Conservation (phyloP, 2,797 vertebrate genomes). For the Rhinoraja longicauda region DNA sequence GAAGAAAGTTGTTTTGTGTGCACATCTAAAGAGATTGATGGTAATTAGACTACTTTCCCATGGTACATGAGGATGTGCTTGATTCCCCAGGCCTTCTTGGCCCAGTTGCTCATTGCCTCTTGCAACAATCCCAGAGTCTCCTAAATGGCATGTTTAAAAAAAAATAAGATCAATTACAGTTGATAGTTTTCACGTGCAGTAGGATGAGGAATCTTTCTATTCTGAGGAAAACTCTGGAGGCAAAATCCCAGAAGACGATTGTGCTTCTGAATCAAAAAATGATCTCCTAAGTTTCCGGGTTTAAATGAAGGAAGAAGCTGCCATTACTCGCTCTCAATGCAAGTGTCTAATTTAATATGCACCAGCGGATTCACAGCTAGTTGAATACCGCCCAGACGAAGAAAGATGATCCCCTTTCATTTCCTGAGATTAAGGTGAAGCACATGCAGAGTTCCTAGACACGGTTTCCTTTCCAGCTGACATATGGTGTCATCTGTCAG, state of each 20-base stretch:
- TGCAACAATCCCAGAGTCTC: neutral
- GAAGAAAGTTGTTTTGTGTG: too few species aligned
- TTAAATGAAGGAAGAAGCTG: neutral
- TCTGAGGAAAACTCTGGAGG: neutral
- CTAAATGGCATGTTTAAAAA: neutral
- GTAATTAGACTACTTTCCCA: neutral
- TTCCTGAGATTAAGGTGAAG: conserved; percentile 83
- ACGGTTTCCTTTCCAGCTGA: conserved; percentile 79
- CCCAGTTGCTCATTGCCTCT: neutral
- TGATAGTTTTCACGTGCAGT: neutral
- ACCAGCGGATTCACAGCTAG: conserved; percentile 47
- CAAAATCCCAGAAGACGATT: neutral
- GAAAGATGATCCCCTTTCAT: conserved; percentile 72
- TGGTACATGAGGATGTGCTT: too few species aligned
- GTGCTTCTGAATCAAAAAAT: neutral
- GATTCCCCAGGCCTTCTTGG: neutral
- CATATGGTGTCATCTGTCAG: conserved; percentile 85
- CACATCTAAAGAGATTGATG: neutral
- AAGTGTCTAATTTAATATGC: neutral
- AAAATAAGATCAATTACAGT: conserved; percentile 15
- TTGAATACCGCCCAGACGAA: conserved; percentile 72
- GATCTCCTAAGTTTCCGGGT: neutral
- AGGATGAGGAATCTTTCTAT: neutral
- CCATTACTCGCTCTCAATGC: neutral
- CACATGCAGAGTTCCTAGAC: conserved; percentile 70